Percentiles rank a stretch among this genome's conserved stretches.
Evolutionary conservation across 2,888 invertebrate genomes (phyloP).

Genomic region (Eristalis pertinax): DNA sequence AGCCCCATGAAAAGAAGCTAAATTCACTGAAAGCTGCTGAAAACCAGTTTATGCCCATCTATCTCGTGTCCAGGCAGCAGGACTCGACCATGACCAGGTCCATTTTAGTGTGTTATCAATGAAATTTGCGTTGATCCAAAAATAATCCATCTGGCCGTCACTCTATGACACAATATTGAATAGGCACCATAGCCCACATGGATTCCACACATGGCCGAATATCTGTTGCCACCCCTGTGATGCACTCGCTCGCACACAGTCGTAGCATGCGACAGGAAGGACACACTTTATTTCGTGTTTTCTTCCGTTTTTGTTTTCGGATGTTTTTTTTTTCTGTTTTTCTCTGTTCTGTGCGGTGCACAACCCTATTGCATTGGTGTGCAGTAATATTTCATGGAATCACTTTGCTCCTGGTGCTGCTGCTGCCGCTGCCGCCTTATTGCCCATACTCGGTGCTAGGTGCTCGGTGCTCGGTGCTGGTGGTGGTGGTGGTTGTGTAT

Average conservation of each 20-base stretch:
- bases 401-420: slow-evolving; percentile 35
- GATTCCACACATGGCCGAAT: slow-evolving; percentile 58
- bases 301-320: slow-evolving; percentile 17
- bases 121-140: slow-evolving; percentile 47
- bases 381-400: slow-evolving; percentile 49
- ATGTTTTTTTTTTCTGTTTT: not conserved
- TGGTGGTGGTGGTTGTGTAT: slow-evolving; percentile 3
- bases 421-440: slow-evolving; percentile 14
- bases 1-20: not conserved
- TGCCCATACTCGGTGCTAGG: slow-evolving; percentile 5
- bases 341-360: not conserved
- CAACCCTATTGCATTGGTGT: slow-evolving; percentile 2
- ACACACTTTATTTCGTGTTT: slow-evolving; percentile 54
- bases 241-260: slow-evolving; percentile 3
- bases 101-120: slow-evolving; percentile 28
- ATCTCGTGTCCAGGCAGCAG: not conserved
- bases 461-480: too few relatives aligned
- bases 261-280: slow-evolving; percentile 4
- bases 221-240: slow-evolving; percentile 1
- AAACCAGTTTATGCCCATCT: not conserved
- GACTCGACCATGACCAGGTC: slow-evolving; percentile 3
- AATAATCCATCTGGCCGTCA: slow-evolving; percentile 51
- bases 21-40: not conserved
- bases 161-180: slow-evolving; percentile 38
- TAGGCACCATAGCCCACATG: slow-evolving; percentile 26